Conservation (phyloP, 1,140 invertebrate genomes). For the Bathynomus jamesi region DNA sequence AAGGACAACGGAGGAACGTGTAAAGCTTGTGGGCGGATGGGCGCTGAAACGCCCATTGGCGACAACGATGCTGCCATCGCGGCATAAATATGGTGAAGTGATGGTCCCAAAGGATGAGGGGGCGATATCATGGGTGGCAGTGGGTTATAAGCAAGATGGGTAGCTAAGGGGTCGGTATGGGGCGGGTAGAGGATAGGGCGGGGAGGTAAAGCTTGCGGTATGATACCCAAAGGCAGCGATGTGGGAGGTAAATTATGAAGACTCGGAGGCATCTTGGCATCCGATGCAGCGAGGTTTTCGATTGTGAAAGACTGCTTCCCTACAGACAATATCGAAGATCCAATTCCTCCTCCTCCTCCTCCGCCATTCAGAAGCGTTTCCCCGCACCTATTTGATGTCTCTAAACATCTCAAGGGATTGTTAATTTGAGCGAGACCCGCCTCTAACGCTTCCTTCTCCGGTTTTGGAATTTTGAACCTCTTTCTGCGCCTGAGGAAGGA, state of each 20-base stretch:
- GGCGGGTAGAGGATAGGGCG: constrained; percentile 1
- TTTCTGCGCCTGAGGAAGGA: constrained; percentile 75
- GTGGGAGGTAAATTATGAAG: constrained; percentile 21
- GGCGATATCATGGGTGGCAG: constrained; percentile 18
- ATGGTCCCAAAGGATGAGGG: constrained; percentile 20
- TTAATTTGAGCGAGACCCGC: constrained; percentile 51
- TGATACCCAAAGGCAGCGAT: constrained; percentile 10
- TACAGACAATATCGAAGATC: constrained; percentile 9
- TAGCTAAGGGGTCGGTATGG: not conserved
- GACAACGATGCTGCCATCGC: constrained; percentile 14
- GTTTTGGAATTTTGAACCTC: constrained; percentile 74
- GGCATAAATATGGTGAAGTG: constrained; percentile 27
- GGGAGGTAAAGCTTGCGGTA: constrained; percentile 10
- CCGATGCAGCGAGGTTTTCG: constrained; percentile 31
- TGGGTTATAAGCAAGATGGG: not conserved
- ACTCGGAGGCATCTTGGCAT: constrained; percentile 27
- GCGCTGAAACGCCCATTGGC: not conserved
- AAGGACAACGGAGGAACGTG: constrained; percentile 15
- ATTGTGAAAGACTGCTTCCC: constrained; percentile 30
- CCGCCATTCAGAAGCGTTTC: not conserved
- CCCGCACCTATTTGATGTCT: constrained; percentile 12
- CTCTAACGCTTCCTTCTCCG: constrained; percentile 61
- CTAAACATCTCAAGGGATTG: constrained; percentile 18
- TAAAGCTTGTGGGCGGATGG: constrained; percentile 12
- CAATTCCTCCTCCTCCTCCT: not conserved